A percentile compares a stretch with the other conserved stretches of the same genome.
Evolutionary conservation across 2,888 invertebrate species (phyloP).

Genomic region (Drepanosiphum platanoidis): DNA sequence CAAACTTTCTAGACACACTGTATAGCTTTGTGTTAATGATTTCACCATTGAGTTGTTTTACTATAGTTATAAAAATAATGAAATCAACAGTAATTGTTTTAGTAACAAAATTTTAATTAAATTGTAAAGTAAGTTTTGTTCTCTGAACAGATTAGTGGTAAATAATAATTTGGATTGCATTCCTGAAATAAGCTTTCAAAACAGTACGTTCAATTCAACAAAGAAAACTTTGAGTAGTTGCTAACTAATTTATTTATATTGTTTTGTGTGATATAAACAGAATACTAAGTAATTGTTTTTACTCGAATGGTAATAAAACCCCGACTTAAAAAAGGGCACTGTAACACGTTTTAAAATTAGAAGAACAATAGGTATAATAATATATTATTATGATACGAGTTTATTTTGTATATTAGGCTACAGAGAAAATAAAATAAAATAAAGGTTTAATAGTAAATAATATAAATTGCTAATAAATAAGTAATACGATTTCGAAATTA

Average conservation of each 20-base stretch:
- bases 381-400: background rate
- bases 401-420: background rate
- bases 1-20: background rate
- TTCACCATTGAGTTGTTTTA: slow-evolving; percentile 2
- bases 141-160: slow-evolving; percentile 22
- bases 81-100: slow-evolving; percentile 42
- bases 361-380: background rate
- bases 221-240: slow-evolving; percentile 32
- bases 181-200: slow-evolving; percentile 22
- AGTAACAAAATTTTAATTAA: slow-evolving; percentile 50
- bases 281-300: slow-evolving; percentile 20
- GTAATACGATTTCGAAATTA: background rate
- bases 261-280: slow-evolving; percentile 4
- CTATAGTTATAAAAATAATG: background rate
- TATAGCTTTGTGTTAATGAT: background rate
- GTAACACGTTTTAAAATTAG: background rate
- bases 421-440: background rate
- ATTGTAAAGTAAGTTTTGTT: slow-evolving; percentile 23
- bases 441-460: background rate
- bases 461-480: background rate
- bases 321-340: background rate
- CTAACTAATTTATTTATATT: slow-evolving; percentile 44
- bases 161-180: slow-evolving; percentile 45
- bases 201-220: slow-evolving; percentile 6
- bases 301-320: background rate